Base-by-base conservation (phyloP, 2,888 invertebrate genomes). In the Thymelicus sylvestris region DNA sequence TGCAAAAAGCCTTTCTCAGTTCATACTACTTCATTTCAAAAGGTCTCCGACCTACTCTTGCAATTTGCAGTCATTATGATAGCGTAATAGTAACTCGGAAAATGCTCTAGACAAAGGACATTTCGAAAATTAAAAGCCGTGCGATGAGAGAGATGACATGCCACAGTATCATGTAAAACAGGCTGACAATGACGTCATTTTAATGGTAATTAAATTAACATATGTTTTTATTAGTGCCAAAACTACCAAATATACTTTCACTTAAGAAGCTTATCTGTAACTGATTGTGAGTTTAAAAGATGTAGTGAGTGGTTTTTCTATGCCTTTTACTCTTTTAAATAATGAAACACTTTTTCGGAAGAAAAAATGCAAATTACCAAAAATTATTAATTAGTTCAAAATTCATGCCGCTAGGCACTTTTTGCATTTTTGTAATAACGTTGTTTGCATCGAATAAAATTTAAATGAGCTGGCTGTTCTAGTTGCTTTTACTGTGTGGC, bases 31-130 rank as follows among this genome's bases (percentile, higher is more conserved):
- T 79, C 80, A 78, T 85, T 83, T 85, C 79, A 85, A 86, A 86
- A 83, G 80, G 74, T 77, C 77, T 72, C 75, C 80, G 79, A 80
- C 80, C 82, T 79, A 80, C 76, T 82, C 76, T 75, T 75, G 73
- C 80, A 79, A 82, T 83, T 44, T n/a, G n/a, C n/a, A n/a, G n/a
- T 86, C 85, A 86, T 89, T 89, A 88, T 88, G 80, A 80, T 85
- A 80, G 80, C 72, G 78, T 79, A 81, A 81, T 79, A 78, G 77
- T 74, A 78, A 81, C 79, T 78, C 75, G 74, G 75, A 78, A 80
- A 77, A 78, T 74, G 76, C 73, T 72, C 73, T 73, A 78, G 79
- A 83, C 81, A 84, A 86, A 85, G 81, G 79, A 82, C 81, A 85
- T 84, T 85, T 83, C 72, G 79, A 81, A 83, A 84, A 85, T 84